These are phyloP conservation scores for Rhabdornis inornatus DNA, from an alignment of 2,113 vertebrate species.

Conservation along the genomic window DNA sequence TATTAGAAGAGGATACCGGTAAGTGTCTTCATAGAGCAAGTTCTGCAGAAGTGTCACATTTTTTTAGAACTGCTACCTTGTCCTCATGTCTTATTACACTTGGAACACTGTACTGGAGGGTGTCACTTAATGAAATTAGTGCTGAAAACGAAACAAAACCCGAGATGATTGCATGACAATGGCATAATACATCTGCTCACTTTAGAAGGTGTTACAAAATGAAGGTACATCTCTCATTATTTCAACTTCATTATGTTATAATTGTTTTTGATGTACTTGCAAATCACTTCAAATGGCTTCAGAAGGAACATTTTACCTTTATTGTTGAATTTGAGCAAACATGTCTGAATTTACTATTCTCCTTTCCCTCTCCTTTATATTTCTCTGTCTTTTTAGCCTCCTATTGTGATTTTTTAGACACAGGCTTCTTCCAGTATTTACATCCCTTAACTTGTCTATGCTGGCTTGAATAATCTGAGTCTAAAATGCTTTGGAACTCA, in stretches of 20 bases:
- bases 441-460: background rate
- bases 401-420: background rate
- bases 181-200: background rate
- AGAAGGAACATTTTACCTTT: background rate
- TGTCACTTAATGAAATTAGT: conserved; percentile 8
- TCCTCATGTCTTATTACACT: background rate
- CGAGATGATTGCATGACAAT: background rate
- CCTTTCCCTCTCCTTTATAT: background rate
- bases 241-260: background rate
- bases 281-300: background rate
- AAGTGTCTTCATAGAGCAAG: background rate
- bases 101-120: background rate
- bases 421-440: background rate
- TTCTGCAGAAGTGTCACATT: conserved; percentile 26
- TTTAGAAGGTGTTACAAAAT: background rate
- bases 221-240: background rate
- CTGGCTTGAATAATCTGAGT: background rate
- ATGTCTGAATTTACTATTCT: background rate
- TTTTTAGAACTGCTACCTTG: conserved; percentile 15
- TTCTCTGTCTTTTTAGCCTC: background rate
- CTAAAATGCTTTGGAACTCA: background rate
- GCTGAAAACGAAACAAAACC: conserved; percentile 4
- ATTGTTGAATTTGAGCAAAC: background rate
- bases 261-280: background rate
- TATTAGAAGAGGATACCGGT: conserved; percentile 10